A percentile compares a stretch with the other conserved stretches of the same genome.
These are phyloP conservation scores for Platerodrilus igneus DNA, from an alignment of 2,888 invertebrate genomes.

Conservation along the genomic window DNA sequence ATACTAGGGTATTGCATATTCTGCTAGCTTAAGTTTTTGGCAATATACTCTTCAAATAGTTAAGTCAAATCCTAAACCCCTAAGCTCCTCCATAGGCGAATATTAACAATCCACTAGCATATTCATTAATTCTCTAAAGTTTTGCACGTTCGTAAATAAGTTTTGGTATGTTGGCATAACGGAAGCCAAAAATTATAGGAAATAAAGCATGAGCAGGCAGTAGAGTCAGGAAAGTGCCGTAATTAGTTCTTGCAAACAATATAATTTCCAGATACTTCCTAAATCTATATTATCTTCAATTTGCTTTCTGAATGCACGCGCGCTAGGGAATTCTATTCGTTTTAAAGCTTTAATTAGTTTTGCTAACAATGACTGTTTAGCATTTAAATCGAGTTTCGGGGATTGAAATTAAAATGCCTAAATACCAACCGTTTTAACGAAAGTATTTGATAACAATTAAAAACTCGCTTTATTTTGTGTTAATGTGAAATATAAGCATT, in stretches of 20 bases:
- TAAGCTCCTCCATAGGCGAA: no score
- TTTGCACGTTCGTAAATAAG: no score
- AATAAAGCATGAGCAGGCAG: background rate
- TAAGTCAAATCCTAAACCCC: no score
- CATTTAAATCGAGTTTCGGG: constrained; percentile 32
- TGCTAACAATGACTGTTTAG: constrained; percentile 32
- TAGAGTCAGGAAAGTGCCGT: constrained; percentile 5
- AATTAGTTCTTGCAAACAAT: constrained; percentile 21
- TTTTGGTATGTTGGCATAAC: background rate
- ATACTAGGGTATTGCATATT: no score
- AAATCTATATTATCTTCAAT: constrained; percentile 23
- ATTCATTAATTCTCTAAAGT: no score
- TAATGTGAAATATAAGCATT: no score
- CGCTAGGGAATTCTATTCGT: constrained; percentile 21
- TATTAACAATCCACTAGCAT: no score
- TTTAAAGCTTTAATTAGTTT: constrained; percentile 29
- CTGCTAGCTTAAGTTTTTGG: no score
- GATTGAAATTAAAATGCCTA: constrained; percentile 27
- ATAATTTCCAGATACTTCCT: constrained; percentile 17
- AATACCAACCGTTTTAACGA: constrained; percentile 18
- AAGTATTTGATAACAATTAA: constrained; percentile 9
- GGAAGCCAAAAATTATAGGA: background rate
- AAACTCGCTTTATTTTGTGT: no score
- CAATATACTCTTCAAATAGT: no score
- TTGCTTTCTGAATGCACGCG: constrained; percentile 17